Percentiles rank a stretch among this genome's conserved stretches.
Conservation (phyloP, 2,113 vertebrate genomes). For the human region GRCh38 chr16:25143001-25143500, state of each 20-base stretch:
- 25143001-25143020: not conserved
- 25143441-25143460: not conserved
- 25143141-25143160: not conserved
- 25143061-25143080: not conserved
- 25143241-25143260: not conserved
- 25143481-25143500: not conserved
- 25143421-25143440: not conserved
- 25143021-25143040: not conserved
- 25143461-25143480: not conserved
- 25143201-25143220: not conserved
- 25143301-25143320: fast-evolving
- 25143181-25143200: not conserved
- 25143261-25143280: not conserved
- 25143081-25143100: not conserved
- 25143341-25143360: not conserved
- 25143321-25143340: not conserved
- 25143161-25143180: not conserved
- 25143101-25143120: not conserved
- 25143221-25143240: not conserved
- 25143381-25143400: not conserved
- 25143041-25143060: not conserved
- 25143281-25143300: not conserved
- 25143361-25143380: not conserved
- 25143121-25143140: not conserved
- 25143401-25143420: not conserved